A percentile compares a stretch with the other conserved stretches of the same genome.
Conservation (phyloP, 35 echinoderm and acorn worm species). For the Apostichopus californicus region DNA sequence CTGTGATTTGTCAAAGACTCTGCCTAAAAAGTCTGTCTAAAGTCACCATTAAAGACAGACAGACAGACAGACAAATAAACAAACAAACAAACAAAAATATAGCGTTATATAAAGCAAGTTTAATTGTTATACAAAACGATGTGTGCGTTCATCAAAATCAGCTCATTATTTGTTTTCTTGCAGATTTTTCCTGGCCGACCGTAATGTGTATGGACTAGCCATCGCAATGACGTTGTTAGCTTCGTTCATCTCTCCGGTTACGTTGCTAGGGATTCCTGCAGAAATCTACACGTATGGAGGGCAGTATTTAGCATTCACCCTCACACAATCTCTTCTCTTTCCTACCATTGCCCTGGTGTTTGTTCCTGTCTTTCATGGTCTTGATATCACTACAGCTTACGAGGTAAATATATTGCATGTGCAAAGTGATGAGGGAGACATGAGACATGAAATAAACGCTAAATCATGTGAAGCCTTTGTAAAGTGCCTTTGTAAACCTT, state of each 20-base stretch:
- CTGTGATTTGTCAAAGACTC: too few species aligned
- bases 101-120: too few species aligned
- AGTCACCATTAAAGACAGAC: too few species aligned
- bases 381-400: slow-evolving; percentile 54
- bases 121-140: too few species aligned
- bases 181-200: slow-evolving; percentile 52
- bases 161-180: not conserved
- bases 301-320: slow-evolving; percentile 20
- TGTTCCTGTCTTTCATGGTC: slow-evolving; percentile 56
- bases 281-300: slow-evolving; percentile 60
- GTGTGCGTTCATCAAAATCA: too few species aligned
- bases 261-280: slow-evolving; percentile 50
- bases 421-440: not conserved
- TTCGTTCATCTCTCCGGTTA: slow-evolving; percentile 50
- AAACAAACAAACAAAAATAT: too few species aligned
- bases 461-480: not conserved
- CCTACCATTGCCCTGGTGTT: slow-evolving; percentile 44
- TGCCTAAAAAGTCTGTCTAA: too few species aligned
- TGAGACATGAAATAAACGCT: not conserved
- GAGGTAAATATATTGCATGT: not conserved
- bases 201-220: slow-evolving; percentile 35
- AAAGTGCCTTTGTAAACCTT: not conserved
- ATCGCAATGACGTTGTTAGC: slow-evolving; percentile 57
- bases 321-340: slow-evolving; percentile 2
- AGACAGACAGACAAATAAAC: too few species aligned